These are phyloP conservation scores for Prunella himalayana DNA, from an alignment of 2,113 vertebrate species.

Conservation along the genomic window DNA sequence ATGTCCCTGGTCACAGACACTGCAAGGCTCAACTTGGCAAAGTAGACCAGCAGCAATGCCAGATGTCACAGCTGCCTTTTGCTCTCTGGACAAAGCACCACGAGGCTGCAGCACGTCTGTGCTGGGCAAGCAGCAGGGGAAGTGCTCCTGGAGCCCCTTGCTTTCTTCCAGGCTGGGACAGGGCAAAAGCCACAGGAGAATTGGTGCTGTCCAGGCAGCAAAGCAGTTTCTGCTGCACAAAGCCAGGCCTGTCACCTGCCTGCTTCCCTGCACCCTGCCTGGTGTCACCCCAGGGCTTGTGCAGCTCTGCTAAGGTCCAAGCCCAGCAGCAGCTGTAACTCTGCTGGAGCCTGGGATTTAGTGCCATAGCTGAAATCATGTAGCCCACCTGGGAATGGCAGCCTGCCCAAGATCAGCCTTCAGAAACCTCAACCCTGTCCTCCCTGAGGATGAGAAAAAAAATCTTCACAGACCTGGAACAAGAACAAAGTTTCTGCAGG, in stretches of 20 bases:
- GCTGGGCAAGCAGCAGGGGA: fast-evolving
- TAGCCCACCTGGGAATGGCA: not conserved
- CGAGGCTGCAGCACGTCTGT: not conserved
- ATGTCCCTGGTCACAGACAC: not conserved
- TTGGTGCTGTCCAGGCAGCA: not conserved
- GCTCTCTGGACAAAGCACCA: not conserved
- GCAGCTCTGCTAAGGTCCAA: not conserved
- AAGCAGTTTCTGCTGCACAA: not conserved
- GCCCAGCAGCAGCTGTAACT: not conserved
- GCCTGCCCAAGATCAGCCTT: not conserved
- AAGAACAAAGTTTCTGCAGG: not conserved
- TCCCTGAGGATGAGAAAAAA: not conserved
- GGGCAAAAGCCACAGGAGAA: not conserved
- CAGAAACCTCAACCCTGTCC: not conserved
- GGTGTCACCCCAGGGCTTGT: not conserved
- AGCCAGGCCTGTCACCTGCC: not conserved
- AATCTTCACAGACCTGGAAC: not conserved
- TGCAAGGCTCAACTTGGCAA: not conserved
- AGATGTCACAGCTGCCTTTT: not conserved
- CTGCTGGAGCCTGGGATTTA: not conserved
- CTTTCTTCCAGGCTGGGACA: not conserved
- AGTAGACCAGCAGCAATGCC: not conserved
- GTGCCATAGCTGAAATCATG: not conserved
- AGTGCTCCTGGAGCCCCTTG: not conserved
- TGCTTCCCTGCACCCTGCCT: not conserved